Evolutionary conservation across 2,888 invertebrate genomes (phyloP), one percentile per base, ranked within the genome.

Genomic region (Arenicola marina): DNA sequence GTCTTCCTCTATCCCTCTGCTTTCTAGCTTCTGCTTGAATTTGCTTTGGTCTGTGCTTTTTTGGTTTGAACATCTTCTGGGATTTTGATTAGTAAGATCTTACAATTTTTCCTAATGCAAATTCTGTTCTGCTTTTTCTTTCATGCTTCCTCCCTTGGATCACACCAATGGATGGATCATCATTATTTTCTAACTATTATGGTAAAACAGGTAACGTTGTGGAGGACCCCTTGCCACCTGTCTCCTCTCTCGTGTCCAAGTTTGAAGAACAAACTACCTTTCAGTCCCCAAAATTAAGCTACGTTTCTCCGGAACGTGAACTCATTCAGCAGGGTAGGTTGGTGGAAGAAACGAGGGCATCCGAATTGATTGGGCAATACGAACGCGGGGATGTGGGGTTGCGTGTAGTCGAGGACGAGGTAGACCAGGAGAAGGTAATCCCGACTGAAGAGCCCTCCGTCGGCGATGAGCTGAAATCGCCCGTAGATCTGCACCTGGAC

Each of bases 1-100:
- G 11, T 11, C 7, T 48, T 48, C 7, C 7, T 32, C 32, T 11
- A 11, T 53, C 33, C 32, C 7, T 29, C 53, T 53, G 28, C 24
- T 11, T 31, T 18, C n/a, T n/a, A 48, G 48, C 48, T 48, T 48
- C 48, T 48, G 48, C 48, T 48, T 48, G 48, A 24, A 48, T 32
- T 53, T 53, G 53, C 53, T 53, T 53, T 53, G 53, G 53, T 53
- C 53, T 53, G 48, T 48, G 53, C 53, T 53, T 53, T 53, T 38
- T 53, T 11, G 24, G 28, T 53, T 53, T 53, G 33, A 48, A 48
- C 48, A n/a, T 11, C 7, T 48, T 48, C 48, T 48, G 7, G 15
- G 48, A 24, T n/a, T 48, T 48, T 48, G 48, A 21, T 48, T n/a
- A n/a, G 7, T 48, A 48, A 38, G 38, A 38, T 38, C 48, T 48